Evolutionary conservation across 2,113 vertebrate genomes (phyloP).

Genomic region (Saguinus midas): DNA sequence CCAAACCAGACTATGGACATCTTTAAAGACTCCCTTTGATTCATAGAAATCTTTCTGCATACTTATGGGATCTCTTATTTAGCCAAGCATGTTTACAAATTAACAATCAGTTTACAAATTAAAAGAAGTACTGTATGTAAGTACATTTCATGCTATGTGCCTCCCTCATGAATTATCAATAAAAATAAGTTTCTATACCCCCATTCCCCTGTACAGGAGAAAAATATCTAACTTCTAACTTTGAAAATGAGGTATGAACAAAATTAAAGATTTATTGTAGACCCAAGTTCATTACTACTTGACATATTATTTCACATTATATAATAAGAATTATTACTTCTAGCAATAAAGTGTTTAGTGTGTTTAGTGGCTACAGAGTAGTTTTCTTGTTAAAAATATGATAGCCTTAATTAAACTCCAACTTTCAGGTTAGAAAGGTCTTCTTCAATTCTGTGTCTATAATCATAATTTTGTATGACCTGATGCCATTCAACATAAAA

Average conservation of each 20-base stretch:
- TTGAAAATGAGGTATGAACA: not conserved
- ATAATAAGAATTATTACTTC: not conserved
- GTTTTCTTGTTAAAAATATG: not conserved
- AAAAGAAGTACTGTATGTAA: not conserved
- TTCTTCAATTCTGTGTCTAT: not conserved
- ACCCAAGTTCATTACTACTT: not conserved
- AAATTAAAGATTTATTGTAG: not conserved
- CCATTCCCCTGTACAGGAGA: not conserved
- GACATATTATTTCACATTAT: not conserved
- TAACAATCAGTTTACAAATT: constrained; percentile 5
- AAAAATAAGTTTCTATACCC: not conserved
- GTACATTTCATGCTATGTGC: not conserved
- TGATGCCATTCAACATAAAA: not conserved
- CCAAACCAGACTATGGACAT: not conserved
- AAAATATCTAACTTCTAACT: constrained; percentile 27
- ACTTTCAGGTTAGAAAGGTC: not conserved
- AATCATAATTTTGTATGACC: not conserved
- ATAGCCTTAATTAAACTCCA: not conserved
- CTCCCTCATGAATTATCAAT: not conserved
- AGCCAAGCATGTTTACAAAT: not conserved
- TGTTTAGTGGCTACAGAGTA: not conserved
- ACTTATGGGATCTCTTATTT: not conserved
- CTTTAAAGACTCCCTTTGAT: not conserved
- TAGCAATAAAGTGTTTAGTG: not conserved
- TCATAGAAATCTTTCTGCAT: not conserved